Conservation (phyloP, 2,888 invertebrate species). For the Pristionchus exspectatus region DNA sequence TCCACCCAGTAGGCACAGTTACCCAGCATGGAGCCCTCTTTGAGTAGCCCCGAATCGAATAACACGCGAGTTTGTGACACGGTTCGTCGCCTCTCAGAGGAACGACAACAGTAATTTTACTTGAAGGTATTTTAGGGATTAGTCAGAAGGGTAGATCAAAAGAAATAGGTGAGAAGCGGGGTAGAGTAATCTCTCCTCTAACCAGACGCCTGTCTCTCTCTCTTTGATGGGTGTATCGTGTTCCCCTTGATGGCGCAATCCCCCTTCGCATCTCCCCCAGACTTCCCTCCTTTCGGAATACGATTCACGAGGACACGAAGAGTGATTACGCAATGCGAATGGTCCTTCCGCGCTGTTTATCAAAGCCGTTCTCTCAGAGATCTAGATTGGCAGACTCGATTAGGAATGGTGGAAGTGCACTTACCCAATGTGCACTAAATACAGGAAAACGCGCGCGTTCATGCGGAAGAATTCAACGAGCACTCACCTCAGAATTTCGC, state of each 20-base stretch:
- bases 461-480: neutral
- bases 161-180: neutral
- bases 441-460: conserved; percentile 38
- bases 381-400: conserved; percentile 19
- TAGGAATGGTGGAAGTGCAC: conserved; percentile 11
- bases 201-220: conserved; percentile 37
- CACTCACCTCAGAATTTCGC: neutral
- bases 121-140: no score
- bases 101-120: neutral
- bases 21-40: neutral
- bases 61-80: conserved; percentile 20
- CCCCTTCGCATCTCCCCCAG: conserved; percentile 6
- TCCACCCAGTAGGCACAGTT: neutral
- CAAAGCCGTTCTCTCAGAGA: neutral
- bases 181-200: neutral
- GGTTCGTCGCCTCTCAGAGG: neutral
- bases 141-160: neutral
- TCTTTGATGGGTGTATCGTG: conserved; percentile 30
- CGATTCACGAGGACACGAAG: neutral
- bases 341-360: conserved; percentile 20
- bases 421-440: neutral
- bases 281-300: neutral
- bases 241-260: conserved; percentile 17
- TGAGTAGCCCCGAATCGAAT: conserved; percentile 11
- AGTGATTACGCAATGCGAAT: conserved; percentile 26